Base-by-base conservation (phyloP, 2,113 vertebrate species). In the Orthonyx spaldingii region DNA sequence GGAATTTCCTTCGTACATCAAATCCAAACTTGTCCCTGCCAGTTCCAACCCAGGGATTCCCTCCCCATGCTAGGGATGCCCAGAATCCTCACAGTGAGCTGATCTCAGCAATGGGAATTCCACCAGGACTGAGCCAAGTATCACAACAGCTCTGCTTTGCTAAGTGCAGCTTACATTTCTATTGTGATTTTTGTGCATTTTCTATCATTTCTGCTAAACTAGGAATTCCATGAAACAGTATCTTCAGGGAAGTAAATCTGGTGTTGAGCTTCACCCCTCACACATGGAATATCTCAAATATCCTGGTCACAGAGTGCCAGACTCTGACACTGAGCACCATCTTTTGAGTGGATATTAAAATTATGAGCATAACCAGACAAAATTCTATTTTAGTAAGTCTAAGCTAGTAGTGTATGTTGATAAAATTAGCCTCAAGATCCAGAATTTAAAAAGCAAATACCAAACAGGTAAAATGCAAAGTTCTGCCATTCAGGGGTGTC, bases 331-430 rank as follows among this genome's bases (percentile, higher is more conserved):
- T 9, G 22, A 65, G 50, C 28, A 60, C 26, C 49, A 72, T 6
- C 46, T 57, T 71, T 39, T 66, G 39, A 41, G 17, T 11, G 11
- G n/a, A 2, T 42, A 63, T 4, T 59, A 24, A 80, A 84, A 46
- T 32, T 5, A 37, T 0, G 3, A 57, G 27, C 21, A 55, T 5
- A 37, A 53, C 11, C 24, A 56, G 21, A 19, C 50, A 42, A 53
- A 81, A 30, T 0, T 26, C 22, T 20, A 23, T 13, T 55, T 85
- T 22, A 79, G 5, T 6, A 21, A 42, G 14, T 22, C 55, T 23
- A 26, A 66, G 11, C 8, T 47, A 35, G 41, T 0, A 37, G 32
- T 2, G 2, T 5, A 18, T 3, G 5, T 33, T 72, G 37, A 33
- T 41, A 37, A 80, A 69, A 66, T 20, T 1, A 75, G 16, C 14